Conservation (phyloP, 1,140 invertebrate genomes). For the Drepana arcuata region DNA sequence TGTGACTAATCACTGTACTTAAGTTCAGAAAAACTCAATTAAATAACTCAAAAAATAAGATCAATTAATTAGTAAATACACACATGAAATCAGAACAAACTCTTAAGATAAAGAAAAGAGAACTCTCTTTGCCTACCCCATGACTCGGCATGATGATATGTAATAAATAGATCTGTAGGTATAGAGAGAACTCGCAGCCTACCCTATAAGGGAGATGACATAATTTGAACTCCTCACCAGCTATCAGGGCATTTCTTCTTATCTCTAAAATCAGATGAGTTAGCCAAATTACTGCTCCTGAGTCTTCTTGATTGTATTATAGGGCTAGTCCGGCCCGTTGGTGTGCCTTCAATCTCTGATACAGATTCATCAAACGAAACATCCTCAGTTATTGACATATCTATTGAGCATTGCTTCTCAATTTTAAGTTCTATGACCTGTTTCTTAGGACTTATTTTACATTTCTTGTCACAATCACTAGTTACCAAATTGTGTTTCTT, state of each 20-base stretch:
- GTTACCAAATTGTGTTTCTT: background rate
- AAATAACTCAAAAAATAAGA: too few species aligned
- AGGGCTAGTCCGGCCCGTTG: conserved; percentile 43
- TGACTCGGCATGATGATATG: too few species aligned
- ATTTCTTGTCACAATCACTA: background rate
- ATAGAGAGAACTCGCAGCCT: background rate
- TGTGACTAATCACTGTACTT: too few species aligned
- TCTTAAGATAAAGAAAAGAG: too few species aligned
- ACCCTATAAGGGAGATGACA: background rate
- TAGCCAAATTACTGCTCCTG: conserved; percentile 7
- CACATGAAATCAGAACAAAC: too few species aligned
- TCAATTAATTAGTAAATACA: background rate
- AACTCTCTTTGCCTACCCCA: too few species aligned
- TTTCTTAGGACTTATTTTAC: conserved; percentile 16
- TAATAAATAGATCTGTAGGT: too few species aligned
- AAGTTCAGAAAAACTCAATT: too few species aligned
- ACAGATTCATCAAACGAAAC: conserved; percentile 20
- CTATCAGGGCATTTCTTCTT: conserved; percentile 49
- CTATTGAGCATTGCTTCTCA: too few species aligned
- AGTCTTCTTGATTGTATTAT: conserved; percentile 44
- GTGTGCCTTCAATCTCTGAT: conserved; percentile 45
- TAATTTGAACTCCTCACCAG: conserved; percentile 29
- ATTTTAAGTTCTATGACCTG: conserved; percentile 3
- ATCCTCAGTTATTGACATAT: conserved; percentile 7
- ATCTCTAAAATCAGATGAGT: conserved; percentile 27